Evolutionary conservation across 2,888 invertebrate genomes (phyloP), one percentile per base, ranked within the genome.

Genomic region (Hesperia comma): DNA sequence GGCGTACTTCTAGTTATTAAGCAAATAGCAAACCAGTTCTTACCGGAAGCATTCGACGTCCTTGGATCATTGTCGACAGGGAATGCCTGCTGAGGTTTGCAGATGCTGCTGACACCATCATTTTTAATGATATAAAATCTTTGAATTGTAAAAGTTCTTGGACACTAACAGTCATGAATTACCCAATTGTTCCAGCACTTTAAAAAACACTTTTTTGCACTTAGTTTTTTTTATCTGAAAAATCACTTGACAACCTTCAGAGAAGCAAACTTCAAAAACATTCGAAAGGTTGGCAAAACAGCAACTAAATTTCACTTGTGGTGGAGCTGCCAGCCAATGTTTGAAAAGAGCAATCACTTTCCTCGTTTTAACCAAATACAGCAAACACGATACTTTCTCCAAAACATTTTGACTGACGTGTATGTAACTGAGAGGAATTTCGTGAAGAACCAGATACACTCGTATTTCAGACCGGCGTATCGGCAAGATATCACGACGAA

Each of bases 1-100:
- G 49, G 12, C 17, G 19, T 17, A 1, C 19, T 3, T 19, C 19
- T 49, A 19, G 17, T 49, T 49, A 49, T 2, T 19, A 49, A 46
- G 7, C 15, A 46, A 46, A 46, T 54, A 32, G n/a, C 1, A 58
- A 58, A 56, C 37, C 40, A 40, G 41, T 58, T 46, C 63, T 64
- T 26, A 64, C 64, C 58, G 58, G 43, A n/a, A 60, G 58, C 5
- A 64, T 60, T 10, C 64, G 64, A 12, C 84, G 80, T 71, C 84
- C 86, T 75, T 88, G 83, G 74, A 90, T 88, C 79, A 89, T 86
- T 40, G 85, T 83, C 5, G 90, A 84, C 75, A 90, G 70, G 14
- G 92, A 82, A 69, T 87, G 83, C 51, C 82, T 82, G 54, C 81
- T 82, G 70, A 87, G 73, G 71, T 81, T 86, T 43, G 83, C 79